Evolutionary conservation across 2,888 invertebrate genomes (phyloP).

Genomic region (Drosophila macrospina): DNA sequence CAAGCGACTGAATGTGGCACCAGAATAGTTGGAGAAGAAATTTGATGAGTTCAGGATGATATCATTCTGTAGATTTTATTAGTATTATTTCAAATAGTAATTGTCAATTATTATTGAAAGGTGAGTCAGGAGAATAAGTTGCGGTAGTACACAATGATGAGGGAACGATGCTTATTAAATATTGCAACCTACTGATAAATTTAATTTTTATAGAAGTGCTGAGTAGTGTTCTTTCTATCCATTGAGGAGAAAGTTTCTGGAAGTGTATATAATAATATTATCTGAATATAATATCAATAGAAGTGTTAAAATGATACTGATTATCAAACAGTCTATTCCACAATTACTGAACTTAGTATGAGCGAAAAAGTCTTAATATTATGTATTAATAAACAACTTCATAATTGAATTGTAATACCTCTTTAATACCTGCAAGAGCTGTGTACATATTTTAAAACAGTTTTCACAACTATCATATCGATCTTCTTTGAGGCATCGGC

Average conservation of each 20-base stretch:
- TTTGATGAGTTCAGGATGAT: slow-evolving; percentile 12
- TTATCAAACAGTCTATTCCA: no score
- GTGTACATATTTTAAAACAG: slow-evolving; percentile 32
- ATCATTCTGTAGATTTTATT: background rate
- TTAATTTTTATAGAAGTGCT: no score
- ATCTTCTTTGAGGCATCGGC: slow-evolving; percentile 54
- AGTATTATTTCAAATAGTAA: no score
- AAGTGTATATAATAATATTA: no score
- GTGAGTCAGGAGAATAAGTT: background rate
- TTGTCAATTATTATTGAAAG: background rate
- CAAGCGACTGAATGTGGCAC: slow-evolving; percentile 25
- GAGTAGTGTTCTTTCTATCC: no score
- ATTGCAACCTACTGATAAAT: no score
- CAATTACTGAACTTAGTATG: no score
- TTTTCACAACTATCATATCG: slow-evolving; percentile 32
- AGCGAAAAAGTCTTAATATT: background rate
- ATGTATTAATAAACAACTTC: background rate
- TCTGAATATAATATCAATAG: background rate
- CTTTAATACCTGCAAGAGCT: background rate
- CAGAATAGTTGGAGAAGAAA: slow-evolving; percentile 21
- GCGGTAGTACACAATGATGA: no score
- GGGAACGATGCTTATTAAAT: no score
- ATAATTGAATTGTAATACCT: slow-evolving; percentile 26
- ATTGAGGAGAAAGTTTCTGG: no score
- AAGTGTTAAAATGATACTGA: background rate